These are phyloP conservation scores for Bugula neritina DNA, from an alignment of 2,888 invertebrate genomes.

Conservation along the genomic window DNA sequence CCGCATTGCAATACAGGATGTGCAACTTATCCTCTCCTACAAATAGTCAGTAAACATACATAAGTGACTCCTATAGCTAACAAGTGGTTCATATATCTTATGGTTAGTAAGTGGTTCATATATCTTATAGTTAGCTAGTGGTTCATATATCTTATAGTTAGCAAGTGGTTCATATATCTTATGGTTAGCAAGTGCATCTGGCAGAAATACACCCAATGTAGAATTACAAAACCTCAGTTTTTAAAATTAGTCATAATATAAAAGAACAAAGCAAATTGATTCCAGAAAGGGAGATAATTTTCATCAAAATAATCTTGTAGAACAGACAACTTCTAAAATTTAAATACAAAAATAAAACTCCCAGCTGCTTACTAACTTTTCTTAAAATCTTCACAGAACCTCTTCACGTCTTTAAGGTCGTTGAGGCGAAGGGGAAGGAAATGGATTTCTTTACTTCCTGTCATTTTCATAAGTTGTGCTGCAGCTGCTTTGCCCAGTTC, in stretches of 20 bases:
- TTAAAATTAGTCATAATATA: no score
- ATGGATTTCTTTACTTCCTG: background rate
- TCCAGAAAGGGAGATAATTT: no score
- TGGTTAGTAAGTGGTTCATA: background rate
- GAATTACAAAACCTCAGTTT: no score
- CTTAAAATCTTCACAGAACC: conserved; percentile 4
- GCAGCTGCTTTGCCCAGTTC: background rate
- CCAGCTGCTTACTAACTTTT: conserved; percentile 4
- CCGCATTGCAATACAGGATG: conserved; percentile 30
- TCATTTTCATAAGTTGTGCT: background rate
- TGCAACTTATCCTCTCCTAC: conserved; percentile 29
- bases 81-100: background rate
- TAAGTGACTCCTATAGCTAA: background rate
- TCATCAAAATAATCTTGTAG: no score
- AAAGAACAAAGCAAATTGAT: no score
- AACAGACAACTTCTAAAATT: no score
- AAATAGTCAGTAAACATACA: no score
- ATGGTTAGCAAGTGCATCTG: background rate
- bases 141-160: background rate
- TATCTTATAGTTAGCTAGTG: background rate
- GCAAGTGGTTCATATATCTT: background rate
- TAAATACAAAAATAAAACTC: no score
- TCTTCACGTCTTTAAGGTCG: background rate
- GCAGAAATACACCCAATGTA: no score
- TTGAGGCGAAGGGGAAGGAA: background rate